Percentiles rank a stretch among this genome's conserved stretches.
These are phyloP conservation scores for Biston betularia DNA, from an alignment of 2,888 invertebrate genomes.

Conservation along the genomic window DNA sequence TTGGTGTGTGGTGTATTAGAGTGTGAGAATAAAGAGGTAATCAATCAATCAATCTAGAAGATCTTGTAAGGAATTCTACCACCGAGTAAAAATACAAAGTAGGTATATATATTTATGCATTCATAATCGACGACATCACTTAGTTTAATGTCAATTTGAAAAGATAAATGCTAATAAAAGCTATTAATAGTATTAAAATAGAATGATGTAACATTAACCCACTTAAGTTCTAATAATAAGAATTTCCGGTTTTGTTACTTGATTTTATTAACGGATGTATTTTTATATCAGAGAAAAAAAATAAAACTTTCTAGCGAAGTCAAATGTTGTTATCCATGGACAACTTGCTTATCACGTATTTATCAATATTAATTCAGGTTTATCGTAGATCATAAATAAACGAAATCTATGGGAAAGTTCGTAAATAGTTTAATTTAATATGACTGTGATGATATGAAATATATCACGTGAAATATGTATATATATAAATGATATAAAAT, in stretches of 20 bases:
- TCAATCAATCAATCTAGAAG: too few species aligned
- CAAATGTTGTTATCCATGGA: neutral
- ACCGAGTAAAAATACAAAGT: too few species aligned
- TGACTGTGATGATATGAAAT: too few species aligned
- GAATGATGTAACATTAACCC: neutral
- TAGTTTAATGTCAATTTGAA: neutral
- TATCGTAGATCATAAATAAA: neutral
- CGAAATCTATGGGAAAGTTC: neutral
- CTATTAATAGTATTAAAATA: neutral
- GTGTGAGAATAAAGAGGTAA: too few species aligned
- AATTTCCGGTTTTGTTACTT: neutral
- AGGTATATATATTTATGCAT: neutral
- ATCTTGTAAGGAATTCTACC: too few species aligned
- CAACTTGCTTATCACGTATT: neutral
- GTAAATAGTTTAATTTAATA: too few species aligned
- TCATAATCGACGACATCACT: neutral
- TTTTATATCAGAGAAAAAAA: neutral
- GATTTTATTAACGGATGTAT: neutral
- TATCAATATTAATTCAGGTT: neutral
- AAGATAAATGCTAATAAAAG: neutral
- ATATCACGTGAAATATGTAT: too few species aligned
- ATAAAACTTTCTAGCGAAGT: neutral
- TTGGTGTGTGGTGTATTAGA: too few species aligned
- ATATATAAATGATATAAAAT: too few species aligned
- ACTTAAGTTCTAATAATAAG: conserved; percentile 1